These are phyloP conservation scores for Enteromius trimaculatus DNA, from an alignment of 2,797 vertebrate species.

Conservation along the genomic window DNA sequence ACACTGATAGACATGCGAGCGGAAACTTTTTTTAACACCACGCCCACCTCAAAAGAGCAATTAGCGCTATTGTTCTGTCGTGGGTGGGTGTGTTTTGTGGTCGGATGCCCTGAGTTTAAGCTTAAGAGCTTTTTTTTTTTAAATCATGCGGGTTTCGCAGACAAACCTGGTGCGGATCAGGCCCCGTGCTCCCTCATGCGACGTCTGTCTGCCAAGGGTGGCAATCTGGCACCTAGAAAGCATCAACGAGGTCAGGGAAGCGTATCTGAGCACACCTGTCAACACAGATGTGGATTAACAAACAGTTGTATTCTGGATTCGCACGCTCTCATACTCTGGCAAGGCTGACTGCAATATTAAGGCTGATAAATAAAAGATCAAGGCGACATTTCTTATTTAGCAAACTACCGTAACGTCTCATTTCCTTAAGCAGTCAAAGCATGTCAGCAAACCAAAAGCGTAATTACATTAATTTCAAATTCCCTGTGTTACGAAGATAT, in stretches of 20 bases:
- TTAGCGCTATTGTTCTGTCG: constrained; percentile 11
- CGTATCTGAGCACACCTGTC: constrained; percentile 68
- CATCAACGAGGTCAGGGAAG: constrained; percentile 3
- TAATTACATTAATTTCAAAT: constrained; percentile 28
- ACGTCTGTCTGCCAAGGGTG: constrained; percentile 16
- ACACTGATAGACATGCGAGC: constrained; percentile 8
- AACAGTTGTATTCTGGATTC: constrained; percentile 67
- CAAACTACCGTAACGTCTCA: neutral
- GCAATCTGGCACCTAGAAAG: constrained; percentile 7
- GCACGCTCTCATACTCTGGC: constrained; percentile 56
- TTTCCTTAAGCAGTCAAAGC: constrained; percentile 23
- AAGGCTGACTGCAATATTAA: constrained; percentile 1
- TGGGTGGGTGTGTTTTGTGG: constrained; percentile 2
- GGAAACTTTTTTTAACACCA: constrained; percentile 28
- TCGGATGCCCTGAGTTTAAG: constrained; percentile 6
- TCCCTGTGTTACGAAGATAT: neutral
- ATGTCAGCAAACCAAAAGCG: constrained; percentile 2
- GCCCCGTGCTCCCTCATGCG: neutral
- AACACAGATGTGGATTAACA: constrained; percentile 66
- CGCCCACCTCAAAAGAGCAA: constrained; percentile 6
- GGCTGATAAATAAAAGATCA: constrained; percentile 42
- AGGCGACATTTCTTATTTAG: constrained; percentile 20
- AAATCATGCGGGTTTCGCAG: neutral
- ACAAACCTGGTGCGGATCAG: constrained; percentile 19
- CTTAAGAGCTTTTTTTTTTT: constrained; percentile 21